Evolutionary conservation across 2,888 invertebrate species (phyloP), one percentile per base, ranked within the genome.

Genomic region (Helleia helle): DNA sequence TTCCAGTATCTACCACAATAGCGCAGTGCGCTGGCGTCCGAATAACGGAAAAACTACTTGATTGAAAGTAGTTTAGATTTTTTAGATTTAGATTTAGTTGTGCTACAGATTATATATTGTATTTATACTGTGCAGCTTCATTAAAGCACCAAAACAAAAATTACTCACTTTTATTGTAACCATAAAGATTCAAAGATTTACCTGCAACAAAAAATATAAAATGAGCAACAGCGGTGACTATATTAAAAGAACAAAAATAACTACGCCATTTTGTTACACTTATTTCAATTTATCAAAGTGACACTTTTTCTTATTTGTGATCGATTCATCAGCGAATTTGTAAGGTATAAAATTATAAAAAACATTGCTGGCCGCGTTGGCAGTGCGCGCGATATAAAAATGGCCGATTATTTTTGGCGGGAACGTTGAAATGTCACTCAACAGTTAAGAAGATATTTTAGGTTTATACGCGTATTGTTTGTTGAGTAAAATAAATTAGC

Each of bases 341-440:
- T 49, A 45, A 43, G 48, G 50, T 37, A 44, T 44, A 34, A 39
- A 44, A 51, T n/a, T n/a, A 49, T 44, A 50, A 47, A 46, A 47
- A 44, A 42, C 25, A 38, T 31, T 42, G 24, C 28, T 37, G 29
- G 30, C 41, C 52, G 42, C 51, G 64, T 49, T 71, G 72, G 68
- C 73, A 73, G 68, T 55, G 51, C 59, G 55, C 59, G 59, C 71
- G 79, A 55, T 73, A 59, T 58, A 66, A 71, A 77, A 75, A 75
- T 76, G 68, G 62, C 65, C 53, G 65, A 62, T 68, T 79, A 79
- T 81, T 79, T 77, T 73, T 61, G 75, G 72, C 68, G 71, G 69
- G 59, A 73, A 71, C 59, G 57, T 64, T 65, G 40, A 49, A 46
- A 50, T 50, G n/a, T 40, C 36, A 36, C 4, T 36, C 13, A 24